A percentile compares a stretch with the other conserved stretches of the same genome.
These are phyloP conservation scores for Dasypus novemcinctus DNA, from an alignment of 2,113 vertebrate genomes.

Conservation along the genomic window DNA sequence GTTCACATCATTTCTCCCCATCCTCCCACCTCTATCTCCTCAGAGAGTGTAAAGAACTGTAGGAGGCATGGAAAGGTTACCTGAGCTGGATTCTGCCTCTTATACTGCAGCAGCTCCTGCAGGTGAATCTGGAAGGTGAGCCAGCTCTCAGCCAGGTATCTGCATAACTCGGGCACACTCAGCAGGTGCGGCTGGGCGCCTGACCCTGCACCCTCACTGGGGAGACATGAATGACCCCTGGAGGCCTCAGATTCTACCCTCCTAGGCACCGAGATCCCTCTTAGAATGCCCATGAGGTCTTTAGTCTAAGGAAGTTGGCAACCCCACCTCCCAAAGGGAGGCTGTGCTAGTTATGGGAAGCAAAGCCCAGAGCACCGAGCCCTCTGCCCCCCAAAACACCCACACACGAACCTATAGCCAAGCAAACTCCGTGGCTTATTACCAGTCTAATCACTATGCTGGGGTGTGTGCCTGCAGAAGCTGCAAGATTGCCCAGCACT, in stretches of 20 bases:
- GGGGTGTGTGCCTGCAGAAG: background rate
- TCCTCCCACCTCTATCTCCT: background rate
- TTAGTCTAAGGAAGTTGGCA: background rate
- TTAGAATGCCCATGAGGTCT: background rate
- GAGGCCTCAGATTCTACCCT: slow-evolving; percentile 65
- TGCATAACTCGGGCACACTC: slow-evolving; percentile 94
- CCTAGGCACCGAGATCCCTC: slow-evolving; percentile 49
- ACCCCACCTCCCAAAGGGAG: slow-evolving; percentile 12
- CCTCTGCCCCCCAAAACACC: background rate
- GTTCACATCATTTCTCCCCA: background rate
- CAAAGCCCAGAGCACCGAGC: slow-evolving; percentile 4
- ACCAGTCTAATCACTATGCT: background rate
- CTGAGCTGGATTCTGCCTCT: slow-evolving; percentile 95
- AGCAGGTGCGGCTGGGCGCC: slow-evolving; percentile 91
- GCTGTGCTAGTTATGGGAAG: background rate
- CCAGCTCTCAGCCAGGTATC: slow-evolving; percentile 97
- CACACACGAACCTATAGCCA: background rate
- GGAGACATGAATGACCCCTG: slow-evolving; percentile 79
- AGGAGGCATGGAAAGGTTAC: slow-evolving; percentile 75
- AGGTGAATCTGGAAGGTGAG: slow-evolving; percentile 94
- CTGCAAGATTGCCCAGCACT: background rate
- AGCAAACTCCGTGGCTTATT: background rate
- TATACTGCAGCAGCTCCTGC: slow-evolving; percentile 96
- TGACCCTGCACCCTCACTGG: slow-evolving; percentile 88
- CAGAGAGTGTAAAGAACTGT: background rate